Percentiles rank a stretch among this genome's conserved stretches.
phyloP scores from a whole-genome alignment of 2,888 invertebrate species.

The Parapristionchus giblindavisi region DNA sequence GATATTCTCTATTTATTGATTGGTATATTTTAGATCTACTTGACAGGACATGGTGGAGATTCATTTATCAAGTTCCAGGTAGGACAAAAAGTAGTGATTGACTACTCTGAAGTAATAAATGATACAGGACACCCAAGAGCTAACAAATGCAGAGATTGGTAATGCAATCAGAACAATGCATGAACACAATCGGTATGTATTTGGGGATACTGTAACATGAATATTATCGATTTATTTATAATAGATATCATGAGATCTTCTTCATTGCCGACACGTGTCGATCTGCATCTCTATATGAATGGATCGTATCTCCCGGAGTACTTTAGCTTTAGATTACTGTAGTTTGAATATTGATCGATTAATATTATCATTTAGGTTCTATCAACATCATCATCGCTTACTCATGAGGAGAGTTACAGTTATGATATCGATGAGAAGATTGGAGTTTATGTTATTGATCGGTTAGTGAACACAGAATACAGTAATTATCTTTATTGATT shows the following conservation, averaged over 20 bases:
- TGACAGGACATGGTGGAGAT: slow-evolving; percentile 88
- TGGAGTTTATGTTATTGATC: slow-evolving; percentile 98
- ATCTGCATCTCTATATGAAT: slow-evolving; percentile 96
- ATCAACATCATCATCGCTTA: slow-evolving; percentile 43
- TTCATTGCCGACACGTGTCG: slow-evolving; percentile 99
- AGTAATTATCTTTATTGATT: slow-evolving; percentile 78
- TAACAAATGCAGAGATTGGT: slow-evolving; percentile 95
- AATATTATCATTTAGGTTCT: not conserved
- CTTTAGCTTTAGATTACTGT: not conserved
- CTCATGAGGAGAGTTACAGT: slow-evolving; percentile 75
- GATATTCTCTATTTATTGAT: not conserved
- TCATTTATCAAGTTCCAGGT: slow-evolving; percentile 99
- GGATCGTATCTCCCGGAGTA: slow-evolving; percentile 97
- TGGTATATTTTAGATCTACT: slow-evolving; percentile 53
- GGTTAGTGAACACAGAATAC: slow-evolving; percentile 78
- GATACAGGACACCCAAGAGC: slow-evolving; percentile 88
- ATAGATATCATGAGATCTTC: slow-evolving; percentile 93
- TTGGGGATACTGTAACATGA: not conserved
- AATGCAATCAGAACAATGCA: slow-evolving; percentile 99
- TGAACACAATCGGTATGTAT: slow-evolving; percentile 87
- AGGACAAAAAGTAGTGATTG: not conserved
- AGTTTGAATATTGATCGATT: too few relatives aligned
- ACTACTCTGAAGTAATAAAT: not conserved
- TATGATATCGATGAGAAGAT: slow-evolving; percentile 98
- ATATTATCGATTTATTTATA: slow-evolving; percentile 22